Conservation (phyloP, 2,113 vertebrate species). For the Syrmaticus mikado region DNA sequence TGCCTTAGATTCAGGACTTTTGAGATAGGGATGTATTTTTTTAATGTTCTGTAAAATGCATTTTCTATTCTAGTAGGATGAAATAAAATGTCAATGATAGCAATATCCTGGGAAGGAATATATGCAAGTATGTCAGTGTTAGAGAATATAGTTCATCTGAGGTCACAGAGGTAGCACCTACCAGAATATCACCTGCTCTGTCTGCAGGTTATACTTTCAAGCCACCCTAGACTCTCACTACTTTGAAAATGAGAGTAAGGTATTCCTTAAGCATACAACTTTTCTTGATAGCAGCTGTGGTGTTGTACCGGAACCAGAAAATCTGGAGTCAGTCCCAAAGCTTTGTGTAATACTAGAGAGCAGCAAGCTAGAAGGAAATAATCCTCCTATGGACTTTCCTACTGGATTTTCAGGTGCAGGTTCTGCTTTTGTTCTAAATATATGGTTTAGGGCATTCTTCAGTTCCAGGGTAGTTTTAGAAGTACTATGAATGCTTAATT, state of each 20-base stretch:
- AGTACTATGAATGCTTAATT: not conserved
- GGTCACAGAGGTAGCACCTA: not conserved
- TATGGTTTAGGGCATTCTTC: not conserved
- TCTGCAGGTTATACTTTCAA: not conserved
- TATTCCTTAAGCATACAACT: not conserved
- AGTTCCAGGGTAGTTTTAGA: not conserved
- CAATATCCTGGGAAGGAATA: not conserved
- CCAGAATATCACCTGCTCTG: not conserved
- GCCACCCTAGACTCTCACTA: not conserved
- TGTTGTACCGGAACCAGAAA: not conserved
- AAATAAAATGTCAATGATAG: not conserved
- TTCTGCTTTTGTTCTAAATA: not conserved
- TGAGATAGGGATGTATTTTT: not conserved
- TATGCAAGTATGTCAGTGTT: not conserved
- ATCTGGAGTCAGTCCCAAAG: not conserved
- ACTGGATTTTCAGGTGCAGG: not conserved
- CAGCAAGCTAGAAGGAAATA: not conserved
- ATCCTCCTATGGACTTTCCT: not conserved
- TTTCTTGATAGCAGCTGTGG: not conserved
- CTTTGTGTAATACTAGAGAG: not conserved
- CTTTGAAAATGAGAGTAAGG: not conserved
- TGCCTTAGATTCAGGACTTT: not conserved
- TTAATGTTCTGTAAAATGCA: not conserved
- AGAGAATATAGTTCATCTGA: not conserved
- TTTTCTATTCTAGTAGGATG: not conserved